These are phyloP conservation scores for Noctua comes DNA, from an alignment of 2,888 invertebrate species.

Conservation along the genomic window DNA sequence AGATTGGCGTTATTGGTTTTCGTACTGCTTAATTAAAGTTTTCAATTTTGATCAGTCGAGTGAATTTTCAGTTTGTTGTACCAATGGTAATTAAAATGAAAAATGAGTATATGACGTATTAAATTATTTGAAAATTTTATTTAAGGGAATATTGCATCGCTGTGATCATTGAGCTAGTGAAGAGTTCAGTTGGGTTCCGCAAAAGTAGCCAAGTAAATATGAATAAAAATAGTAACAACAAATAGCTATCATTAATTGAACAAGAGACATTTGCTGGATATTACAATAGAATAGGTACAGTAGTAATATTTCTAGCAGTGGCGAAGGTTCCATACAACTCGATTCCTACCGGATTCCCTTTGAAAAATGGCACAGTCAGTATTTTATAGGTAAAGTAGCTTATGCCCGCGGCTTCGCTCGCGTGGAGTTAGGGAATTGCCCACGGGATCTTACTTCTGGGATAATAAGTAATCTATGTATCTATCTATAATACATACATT, in stretches of 20 bases:
- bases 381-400: too few species aligned
- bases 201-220: background rate
- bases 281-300: too few species aligned
- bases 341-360: too few species aligned
- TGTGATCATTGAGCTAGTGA: background rate
- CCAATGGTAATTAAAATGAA: constrained; percentile 1
- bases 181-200: background rate
- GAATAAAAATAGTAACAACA: background rate
- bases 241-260: background rate
- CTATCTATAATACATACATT: too few species aligned
- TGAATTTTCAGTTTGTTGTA: background rate
- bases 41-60: constrained; percentile 9
- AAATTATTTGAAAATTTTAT: background rate
- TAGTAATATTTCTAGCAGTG: too few species aligned
- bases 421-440: too few species aligned
- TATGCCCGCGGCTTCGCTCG: too few species aligned
- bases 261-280: background rate
- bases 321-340: too few species aligned
- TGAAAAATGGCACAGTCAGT: too few species aligned
- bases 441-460: too few species aligned
- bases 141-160: background rate
- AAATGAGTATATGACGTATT: background rate
- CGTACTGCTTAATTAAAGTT: constrained; percentile 22
- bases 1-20: constrained; percentile 32
- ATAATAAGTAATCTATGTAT: too few species aligned